Evolutionary conservation across 2,888 invertebrate species (phyloP), one percentile per base, ranked within the genome.

Genomic region (Platynereis dumerilii): DNA sequence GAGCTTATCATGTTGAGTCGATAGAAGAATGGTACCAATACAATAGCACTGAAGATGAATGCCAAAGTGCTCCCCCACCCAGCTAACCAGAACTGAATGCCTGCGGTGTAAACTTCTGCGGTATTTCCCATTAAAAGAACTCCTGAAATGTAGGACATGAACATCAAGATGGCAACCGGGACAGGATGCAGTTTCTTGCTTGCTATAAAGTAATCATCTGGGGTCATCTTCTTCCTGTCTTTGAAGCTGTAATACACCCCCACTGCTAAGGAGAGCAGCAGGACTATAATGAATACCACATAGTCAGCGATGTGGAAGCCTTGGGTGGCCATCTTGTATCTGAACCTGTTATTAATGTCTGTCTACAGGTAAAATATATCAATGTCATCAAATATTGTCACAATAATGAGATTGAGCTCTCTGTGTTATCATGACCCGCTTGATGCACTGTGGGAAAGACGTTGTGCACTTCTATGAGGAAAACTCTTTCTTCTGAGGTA

Each of bases 21-120:
- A 45, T 53, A 61, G 58, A 61, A 66, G n/a, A 66, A 29, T 10
- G 62, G 66, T 1, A 62, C 61, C n/a, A 66, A 62, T 1, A 61
- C 44, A 1, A 42, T 3, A 2, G 62, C 45, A 17, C 52, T 52
- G 45, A 57, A 56, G 2, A 44, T 1, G 28, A 62, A 62, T 22
- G 62, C 62, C 45, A 62, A 28, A 1, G 29, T 56, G 48, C 62
- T 62, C 20, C 62, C 62, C 42, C 55, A 44, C 3, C 24, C 48
- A 12, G 56, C 62, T 20, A 62, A 22, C 62, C 62, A 62, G 34
- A 45, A 62, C 48, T 62, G 62, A 3, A 45, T 28, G 1, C 62
- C 62, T 10, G 56, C 57, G 1, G 62, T 62, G 34, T 62, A 62
- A 55, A 62, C 56, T 29, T 62, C 62, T 7, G 62, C 62, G 3